phyloP scores from a whole-genome alignment of 37 sponge, comb jelly and placozoan species.

The Bolinopsis microptera region DNA sequence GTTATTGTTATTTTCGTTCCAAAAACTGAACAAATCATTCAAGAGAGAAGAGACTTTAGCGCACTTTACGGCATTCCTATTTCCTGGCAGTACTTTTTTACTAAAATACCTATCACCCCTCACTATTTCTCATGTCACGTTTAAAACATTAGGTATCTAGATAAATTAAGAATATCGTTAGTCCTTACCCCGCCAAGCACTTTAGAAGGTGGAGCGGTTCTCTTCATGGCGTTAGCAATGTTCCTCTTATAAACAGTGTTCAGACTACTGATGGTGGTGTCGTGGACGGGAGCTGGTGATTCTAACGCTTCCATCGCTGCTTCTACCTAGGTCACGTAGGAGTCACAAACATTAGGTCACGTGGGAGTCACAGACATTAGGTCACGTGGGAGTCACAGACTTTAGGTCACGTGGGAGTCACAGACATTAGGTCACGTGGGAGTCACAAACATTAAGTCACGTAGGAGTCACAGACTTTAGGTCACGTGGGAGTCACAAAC shows the following conservation, averaged over 20 bases:
- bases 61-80: too few relatives aligned
- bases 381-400: neutral
- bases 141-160: too few relatives aligned
- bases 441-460: neutral
- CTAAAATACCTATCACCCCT: too few relatives aligned
- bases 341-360: neutral
- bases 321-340: neutral
- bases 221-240: constrained; percentile 27
- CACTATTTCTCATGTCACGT: too few relatives aligned
- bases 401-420: neutral
- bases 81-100: too few relatives aligned
- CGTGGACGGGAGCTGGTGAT: constrained; percentile 21
- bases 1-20: too few relatives aligned
- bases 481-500: neutral
- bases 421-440: neutral
- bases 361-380: neutral
- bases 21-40: too few relatives aligned
- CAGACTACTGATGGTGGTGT: constrained; percentile 43
- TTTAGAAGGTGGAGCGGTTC: constrained; percentile 4
- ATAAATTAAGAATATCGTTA: too few relatives aligned
- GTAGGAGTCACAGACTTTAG: neutral
- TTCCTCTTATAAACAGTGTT: constrained; percentile 41
- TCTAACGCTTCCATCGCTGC: neutral
- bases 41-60: too few relatives aligned
- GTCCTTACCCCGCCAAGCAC: constrained; percentile 8